Evolutionary conservation across 2,797 vertebrate species (phyloP), one percentile per base, ranked within the genome.

Genomic region (Rhyacichthys aspro): DNA sequence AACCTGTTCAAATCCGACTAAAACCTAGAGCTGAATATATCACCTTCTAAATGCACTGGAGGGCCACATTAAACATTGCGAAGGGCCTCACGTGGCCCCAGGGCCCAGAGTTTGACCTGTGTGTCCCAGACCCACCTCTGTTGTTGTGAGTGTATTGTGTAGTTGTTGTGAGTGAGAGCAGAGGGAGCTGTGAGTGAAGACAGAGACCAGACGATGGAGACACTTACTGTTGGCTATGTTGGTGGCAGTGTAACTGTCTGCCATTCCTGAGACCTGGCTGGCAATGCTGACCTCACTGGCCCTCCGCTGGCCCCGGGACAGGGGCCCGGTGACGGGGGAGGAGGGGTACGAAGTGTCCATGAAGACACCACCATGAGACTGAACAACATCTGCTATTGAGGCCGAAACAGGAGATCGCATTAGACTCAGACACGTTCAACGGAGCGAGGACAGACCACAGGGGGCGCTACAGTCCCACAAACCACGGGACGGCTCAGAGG

Each of bases 191-290:
- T 81, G 86, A 78, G 81, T 86, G 83, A 53, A 63, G 77, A 56
- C 28, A 73, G 73, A 67, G 81, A 86, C 43, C n/a, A 88, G 86
- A 87, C 70, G 56, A 74, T 70, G 69, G 78, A 46, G 82, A 81
- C 88, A 96, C 96, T 98, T 95, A 98, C 96, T 97, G 92, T 98
- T 95, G 90, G 95, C 95, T 86, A 98, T 95, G 94, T 93, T 95
- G 93, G 94, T 94, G 74, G 94, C 94, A 64, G 95, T 96, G 94
- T 94, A 96, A 95, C 94, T 97, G 93, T 98, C 96, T 59, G 95
- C 96, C 95, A 98, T 94, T 92, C 96, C 96, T 57, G 96, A 98
- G 89, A 97, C 95, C 92, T 98, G 96, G 94, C 96, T 98, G 92
- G 96, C 94, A 87, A 96, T 96, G 94, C 96, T 98, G 94, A 94